Base-by-base conservation (phyloP, 1,140 invertebrate species). In the Belonocnema kinseyi region DNA sequence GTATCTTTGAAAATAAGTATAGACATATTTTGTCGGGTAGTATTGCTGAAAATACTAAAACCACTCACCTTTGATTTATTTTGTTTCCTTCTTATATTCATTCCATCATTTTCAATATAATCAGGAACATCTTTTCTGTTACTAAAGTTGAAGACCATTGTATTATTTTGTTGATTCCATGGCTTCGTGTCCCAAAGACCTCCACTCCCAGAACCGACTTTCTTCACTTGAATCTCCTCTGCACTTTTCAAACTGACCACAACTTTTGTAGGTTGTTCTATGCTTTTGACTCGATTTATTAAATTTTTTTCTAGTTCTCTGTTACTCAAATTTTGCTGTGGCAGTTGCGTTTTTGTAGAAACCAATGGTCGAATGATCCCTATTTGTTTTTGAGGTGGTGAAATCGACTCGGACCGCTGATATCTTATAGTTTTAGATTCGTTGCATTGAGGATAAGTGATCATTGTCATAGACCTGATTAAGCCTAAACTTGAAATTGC, bases 61-160 rank as follows among this genome's bases (percentile, higher is more conserved):
- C 26, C 17, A 89, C 92, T 94, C 86, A 96, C 95, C 94, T 95
- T 96, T 79, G 94, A 93, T 82, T 94, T 93, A 85, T 95, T 93
- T 75, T 94, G 90, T 84, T 94, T 93, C 86, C 92, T 93, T 81
- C 93, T 93, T 75, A 94, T 93, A 74, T 96, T 94, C 82, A 96
- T 92, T 75, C 96, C 96, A 92, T 97, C 96, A 91, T 97, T 97
- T 89, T 97, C 95, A 87, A 97, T 96, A 90, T 97, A 97, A 93
- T 97, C 96, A 70, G 97, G 96, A 80, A 97, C 96, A 82, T 96
- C 95, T 88, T 96, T 96, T 82, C 95, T 93, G 88, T 94, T 93
- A 80, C 94, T 96, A 90, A 97, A 98, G 91, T 97, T 97, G 90
- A 97, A 97, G 70, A 97, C 96, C 90, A 97, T 95, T 12, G 95